phyloP scores from a whole-genome alignment of 2,797 vertebrate species.

The Coregonus ussuriensis region DNA sequence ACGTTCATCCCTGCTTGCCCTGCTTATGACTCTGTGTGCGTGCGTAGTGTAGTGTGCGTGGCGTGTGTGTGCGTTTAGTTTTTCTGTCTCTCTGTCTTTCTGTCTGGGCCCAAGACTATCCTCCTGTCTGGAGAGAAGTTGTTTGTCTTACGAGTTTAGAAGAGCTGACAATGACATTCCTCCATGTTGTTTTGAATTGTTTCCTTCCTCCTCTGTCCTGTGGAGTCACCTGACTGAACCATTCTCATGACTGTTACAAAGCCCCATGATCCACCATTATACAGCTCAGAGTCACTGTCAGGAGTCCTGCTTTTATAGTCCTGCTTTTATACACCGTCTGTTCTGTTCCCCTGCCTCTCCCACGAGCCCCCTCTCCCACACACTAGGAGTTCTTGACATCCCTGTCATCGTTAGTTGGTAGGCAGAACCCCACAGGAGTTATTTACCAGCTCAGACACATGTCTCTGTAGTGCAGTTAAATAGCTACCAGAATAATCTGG shows the following conservation, averaged over 20 bases:
- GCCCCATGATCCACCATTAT: constrained; percentile 45
- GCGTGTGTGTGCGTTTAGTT: constrained; percentile 2
- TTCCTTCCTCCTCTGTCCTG: constrained; percentile 52
- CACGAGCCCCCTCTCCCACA: constrained; percentile 39
- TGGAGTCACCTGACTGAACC: background rate
- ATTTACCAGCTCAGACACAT: constrained; percentile 60
- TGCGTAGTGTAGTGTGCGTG: background rate
- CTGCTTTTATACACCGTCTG: constrained; percentile 28
- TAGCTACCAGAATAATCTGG: constrained; percentile 58
- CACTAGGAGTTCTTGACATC: constrained; percentile 29
- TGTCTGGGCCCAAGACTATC: constrained; percentile 24
- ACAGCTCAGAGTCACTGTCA: constrained; percentile 6
- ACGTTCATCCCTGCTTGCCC: background rate
- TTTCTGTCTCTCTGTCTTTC: constrained; percentile 23
- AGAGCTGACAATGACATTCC: constrained; percentile 39
- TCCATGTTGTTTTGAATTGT: constrained; percentile 35
- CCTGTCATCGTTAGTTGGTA: constrained; percentile 56
- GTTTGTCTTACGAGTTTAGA: constrained; percentile 53
- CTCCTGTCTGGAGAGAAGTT: constrained; percentile 42
- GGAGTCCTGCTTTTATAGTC: background rate
- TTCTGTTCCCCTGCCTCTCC: constrained; percentile 45
- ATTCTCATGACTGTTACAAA: constrained; percentile 60
- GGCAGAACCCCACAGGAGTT: constrained; percentile 50
- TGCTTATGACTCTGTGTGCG: constrained; percentile 17
- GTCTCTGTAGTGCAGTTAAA: constrained; percentile 49